These are phyloP conservation scores for Crepidodera aurea DNA, from an alignment of 2,888 invertebrate species.

Conservation along the genomic window DNA sequence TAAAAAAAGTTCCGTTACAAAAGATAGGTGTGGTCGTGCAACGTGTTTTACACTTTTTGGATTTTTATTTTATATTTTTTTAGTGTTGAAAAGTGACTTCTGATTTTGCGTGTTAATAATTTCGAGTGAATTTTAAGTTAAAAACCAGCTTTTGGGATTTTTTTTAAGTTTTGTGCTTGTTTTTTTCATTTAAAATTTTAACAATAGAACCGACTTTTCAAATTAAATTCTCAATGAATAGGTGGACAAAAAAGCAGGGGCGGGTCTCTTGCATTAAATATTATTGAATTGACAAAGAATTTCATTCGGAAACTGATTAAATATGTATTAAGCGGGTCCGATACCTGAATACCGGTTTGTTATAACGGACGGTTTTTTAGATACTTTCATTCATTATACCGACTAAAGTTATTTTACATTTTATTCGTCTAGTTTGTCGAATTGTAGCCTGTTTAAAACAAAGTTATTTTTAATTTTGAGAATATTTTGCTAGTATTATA, in stretches of 20 bases:
- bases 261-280: conserved; percentile 1
- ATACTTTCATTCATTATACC: not conserved
- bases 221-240: not conserved
- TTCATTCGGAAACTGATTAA: conserved; percentile 24
- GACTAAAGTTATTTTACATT: no score
- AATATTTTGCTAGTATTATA: no score
- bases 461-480: no score
- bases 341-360: conserved; percentile 34
- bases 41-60: conserved; percentile 27
- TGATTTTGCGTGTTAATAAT: conserved; percentile 10
- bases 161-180: not conserved
- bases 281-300: conserved; percentile 4
- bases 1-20: conserved; percentile 29
- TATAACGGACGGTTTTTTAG: conserved; percentile 30
- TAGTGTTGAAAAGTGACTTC: conserved; percentile 13
- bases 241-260: conserved; percentile 6
- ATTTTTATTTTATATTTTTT: conserved; percentile 20
- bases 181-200: conserved; percentile 1
- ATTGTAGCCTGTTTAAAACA: no score
- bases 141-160: no score
- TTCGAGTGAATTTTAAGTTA: conserved; percentile 1
- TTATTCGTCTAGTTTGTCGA: no score
- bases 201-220: no score
- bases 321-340: conserved; percentile 31
- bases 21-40: conserved; percentile 43